A percentile compares a stretch with the other conserved stretches of the same genome.
Evolutionary conservation across 2,888 invertebrate genomes (phyloP).

Genomic region (Teleiodes luculella): DNA sequence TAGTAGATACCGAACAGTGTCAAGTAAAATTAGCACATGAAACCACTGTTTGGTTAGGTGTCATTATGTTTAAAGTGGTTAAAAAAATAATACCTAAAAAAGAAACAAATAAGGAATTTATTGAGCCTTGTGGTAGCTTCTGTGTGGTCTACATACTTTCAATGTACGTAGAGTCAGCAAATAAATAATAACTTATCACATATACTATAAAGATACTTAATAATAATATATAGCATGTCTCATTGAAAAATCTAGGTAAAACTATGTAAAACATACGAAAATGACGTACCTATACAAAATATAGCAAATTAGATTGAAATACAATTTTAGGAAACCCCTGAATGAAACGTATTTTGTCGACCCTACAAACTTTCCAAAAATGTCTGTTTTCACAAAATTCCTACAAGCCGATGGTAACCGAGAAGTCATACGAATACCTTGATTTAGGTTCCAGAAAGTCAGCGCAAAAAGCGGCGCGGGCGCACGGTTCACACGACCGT

Average conservation of each 20-base stretch:
- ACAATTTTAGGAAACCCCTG: not conserved
- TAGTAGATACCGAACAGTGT: too few relatives aligned
- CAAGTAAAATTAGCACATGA: too few relatives aligned
- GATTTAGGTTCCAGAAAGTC: constrained; percentile 15
- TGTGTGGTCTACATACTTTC: constrained; percentile 3
- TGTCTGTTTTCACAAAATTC: constrained; percentile 6
- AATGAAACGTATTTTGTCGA: not conserved
- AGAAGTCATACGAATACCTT: constrained; percentile 5
- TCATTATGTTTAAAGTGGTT: too few relatives aligned
- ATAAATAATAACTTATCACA: not conserved
- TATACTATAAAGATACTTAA: too few relatives aligned
- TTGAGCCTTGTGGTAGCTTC: not conserved
- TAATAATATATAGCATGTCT: too few relatives aligned
- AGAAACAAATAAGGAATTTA: not conserved
- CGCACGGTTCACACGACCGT: constrained; percentile 41
- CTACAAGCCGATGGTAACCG: not conserved
- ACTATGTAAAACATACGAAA: too few relatives aligned
- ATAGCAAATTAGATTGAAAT: too few relatives aligned
- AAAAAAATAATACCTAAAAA: not conserved
- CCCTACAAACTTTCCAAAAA: not conserved
- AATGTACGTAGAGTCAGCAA: not conserved
- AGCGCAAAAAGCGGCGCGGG: not conserved
- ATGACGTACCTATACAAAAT: too few relatives aligned
- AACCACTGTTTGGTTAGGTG: too few relatives aligned
- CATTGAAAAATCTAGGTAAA: too few relatives aligned